Conservation (phyloP, 2,888 invertebrate genomes). For the Agriotes lineatus region DNA sequence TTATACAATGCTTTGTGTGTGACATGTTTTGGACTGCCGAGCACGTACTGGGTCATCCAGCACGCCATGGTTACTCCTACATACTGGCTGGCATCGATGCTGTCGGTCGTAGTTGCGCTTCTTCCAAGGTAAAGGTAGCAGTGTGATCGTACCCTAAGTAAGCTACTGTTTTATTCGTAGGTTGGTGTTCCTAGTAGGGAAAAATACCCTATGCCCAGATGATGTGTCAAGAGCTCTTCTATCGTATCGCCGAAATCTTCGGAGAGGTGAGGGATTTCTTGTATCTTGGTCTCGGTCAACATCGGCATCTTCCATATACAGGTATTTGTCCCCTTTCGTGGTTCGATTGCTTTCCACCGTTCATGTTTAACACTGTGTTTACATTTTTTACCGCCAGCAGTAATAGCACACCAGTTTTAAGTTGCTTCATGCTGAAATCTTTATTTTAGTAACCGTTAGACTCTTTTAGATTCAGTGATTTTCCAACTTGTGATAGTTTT, state of each 20-base stretch:
- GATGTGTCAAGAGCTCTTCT: constrained; percentile 80
- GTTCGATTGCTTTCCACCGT: constrained; percentile 8
- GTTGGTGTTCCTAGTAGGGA: constrained; percentile 76
- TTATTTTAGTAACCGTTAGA: too few species aligned
- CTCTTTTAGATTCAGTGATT: neutral
- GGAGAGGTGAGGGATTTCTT: constrained; percentile 74
- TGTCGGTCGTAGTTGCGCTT: constrained; percentile 83
- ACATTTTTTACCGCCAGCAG: constrained; percentile 17
- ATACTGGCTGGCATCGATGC: constrained; percentile 85
- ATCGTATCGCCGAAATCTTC: constrained; percentile 70
- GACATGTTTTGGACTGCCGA: constrained; percentile 85
- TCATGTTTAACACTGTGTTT: constrained; percentile 3
- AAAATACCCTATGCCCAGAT: constrained; percentile 79
- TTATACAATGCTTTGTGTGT: constrained; percentile 87
- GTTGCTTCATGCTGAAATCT: neutral
- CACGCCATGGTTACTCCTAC: constrained; percentile 78
- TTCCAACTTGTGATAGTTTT: neutral
- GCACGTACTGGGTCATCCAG: constrained; percentile 90
- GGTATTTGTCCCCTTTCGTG: constrained; percentile 61
- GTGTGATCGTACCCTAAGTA: too few species aligned
- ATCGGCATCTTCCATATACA: constrained; percentile 72
- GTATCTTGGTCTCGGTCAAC: constrained; percentile 74
- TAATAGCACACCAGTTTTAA: constrained; percentile 1
- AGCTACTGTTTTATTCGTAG: too few species aligned
- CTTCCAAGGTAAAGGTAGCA: constrained; percentile 81